Evolutionary conservation across 2,888 invertebrate species (phyloP), one percentile per base, ranked within the genome.

Genomic region (Sceliomorpha sp.): DNA sequence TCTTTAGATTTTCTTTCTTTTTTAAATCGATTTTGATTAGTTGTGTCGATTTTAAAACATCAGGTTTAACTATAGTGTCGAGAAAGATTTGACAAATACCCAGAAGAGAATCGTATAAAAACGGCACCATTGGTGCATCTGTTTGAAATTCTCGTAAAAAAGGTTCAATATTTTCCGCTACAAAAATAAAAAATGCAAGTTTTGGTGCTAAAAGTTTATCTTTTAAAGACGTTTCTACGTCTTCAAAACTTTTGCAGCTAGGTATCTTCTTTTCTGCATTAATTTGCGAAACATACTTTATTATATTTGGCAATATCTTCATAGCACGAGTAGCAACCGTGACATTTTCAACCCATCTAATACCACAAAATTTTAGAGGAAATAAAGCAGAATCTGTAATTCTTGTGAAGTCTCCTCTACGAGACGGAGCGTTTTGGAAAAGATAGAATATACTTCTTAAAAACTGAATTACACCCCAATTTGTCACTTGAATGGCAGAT

Each of bases 81-180:
- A 29, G 6, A n/a, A 45, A 37, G 29, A 14, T 26, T 26, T 45
- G 9, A 26, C 36, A 56, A 45, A 56, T n/a, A 32, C 2, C 29
- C 8, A 34, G 1, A 17, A 67, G 36, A 14, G 51, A 27, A 4
- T 51, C 40, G 29, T 53, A 64, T 1, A 72, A 36, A 27, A 72
- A 64, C 17, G 72, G 72, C 7, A 45, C 62, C 36, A 70, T 36
- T 12, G 71, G 71, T 15, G 45, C 42, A 58, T 73, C 66, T 0
- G 72, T 45, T 63, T 75, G 69, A 34, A 62, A 73, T 55, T 70
- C 45, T 27, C 14, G 63, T 13, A 72, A 44, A 48, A 75, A 74
- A 6, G 69, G 69, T 59, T 75, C 63, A 10, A 74, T 12, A 27
- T 70, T 55, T 31, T 51, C 20, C 3, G 72, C 63, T 1, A 73